Evolutionary conservation across 2,113 vertebrate genomes (phyloP).

Genomic region (Ptychochromis oligacanthus): DNA sequence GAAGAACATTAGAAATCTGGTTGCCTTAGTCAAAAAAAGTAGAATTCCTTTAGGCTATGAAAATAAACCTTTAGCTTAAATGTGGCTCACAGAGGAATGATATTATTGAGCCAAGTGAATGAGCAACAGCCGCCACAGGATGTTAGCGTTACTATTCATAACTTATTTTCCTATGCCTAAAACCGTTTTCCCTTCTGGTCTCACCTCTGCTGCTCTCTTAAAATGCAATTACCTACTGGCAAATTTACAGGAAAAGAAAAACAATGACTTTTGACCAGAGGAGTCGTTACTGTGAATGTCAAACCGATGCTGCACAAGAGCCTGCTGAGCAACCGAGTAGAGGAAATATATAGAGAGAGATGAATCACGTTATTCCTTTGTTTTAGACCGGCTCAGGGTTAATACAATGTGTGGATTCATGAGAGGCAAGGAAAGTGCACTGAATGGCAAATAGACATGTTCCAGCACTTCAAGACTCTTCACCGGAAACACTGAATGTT

Average conservation of each 20-base stretch:
- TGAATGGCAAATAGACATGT: conserved; percentile 62
- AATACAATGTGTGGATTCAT: conserved; percentile 64
- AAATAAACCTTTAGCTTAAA: conserved; percentile 77
- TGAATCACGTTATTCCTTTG: conserved; percentile 70
- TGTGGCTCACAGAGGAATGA: conserved; percentile 74
- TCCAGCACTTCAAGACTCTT: conserved; percentile 61
- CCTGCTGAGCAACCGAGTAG: conserved; percentile 34
- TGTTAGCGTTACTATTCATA: conserved; percentile 77
- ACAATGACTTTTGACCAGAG: conserved; percentile 73
- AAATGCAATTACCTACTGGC: conserved; percentile 73
- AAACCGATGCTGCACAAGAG: conserved; percentile 53
- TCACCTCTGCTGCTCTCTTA: conserved; percentile 74
- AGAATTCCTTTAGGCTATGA: conserved; percentile 63
- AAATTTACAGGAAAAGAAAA: conserved; percentile 72
- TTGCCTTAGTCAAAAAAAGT: conserved; percentile 46
- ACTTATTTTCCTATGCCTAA: conserved; percentile 72
- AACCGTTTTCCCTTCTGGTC: conserved; percentile 72
- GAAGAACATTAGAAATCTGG: conserved; percentile 65
- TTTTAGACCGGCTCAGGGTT: conserved; percentile 59
- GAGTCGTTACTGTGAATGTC: conserved; percentile 68
- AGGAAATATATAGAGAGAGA: conserved; percentile 66
- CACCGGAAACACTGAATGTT: conserved; percentile 52
- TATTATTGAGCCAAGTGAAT: conserved; percentile 73
- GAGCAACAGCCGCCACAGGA: conserved; percentile 77
- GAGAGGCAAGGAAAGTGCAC: conserved; percentile 35